Conservation (phyloP, 64 coral and sea anemone genomes). For the Platygyra sinensis region DNA sequence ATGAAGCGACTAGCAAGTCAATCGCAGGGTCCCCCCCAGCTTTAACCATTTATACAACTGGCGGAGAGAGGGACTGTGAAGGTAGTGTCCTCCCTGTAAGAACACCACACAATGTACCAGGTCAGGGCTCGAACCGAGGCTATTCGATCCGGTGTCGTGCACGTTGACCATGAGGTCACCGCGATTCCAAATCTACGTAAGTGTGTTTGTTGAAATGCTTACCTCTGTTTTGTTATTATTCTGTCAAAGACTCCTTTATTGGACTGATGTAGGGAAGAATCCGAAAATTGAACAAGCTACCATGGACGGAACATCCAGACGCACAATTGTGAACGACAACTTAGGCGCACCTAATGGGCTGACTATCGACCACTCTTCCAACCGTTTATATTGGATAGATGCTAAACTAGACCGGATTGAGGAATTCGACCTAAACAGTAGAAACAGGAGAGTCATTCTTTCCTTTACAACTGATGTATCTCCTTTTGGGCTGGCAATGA, state of each 20-base stretch:
- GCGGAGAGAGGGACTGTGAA: too few species aligned
- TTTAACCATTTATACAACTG: too few species aligned
- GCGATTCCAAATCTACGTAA: too few species aligned
- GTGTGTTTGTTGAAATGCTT: background rate
- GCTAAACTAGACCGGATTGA: slow-evolving; percentile 39
- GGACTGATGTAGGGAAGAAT: slow-evolving; percentile 26
- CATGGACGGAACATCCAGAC: slow-evolving; percentile 52
- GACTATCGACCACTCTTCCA: slow-evolving; percentile 27
- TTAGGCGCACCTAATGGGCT: slow-evolving; percentile 38
- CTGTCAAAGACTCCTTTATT: slow-evolving; percentile 9
- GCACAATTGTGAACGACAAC: slow-evolving; percentile 7
- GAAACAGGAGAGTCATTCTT: background rate
- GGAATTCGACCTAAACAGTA: background rate
- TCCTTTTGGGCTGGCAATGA: slow-evolving; percentile 39
- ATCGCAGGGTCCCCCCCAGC: too few species aligned
- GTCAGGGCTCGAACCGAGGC: too few species aligned
- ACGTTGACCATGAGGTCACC: too few species aligned
- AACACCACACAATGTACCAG: too few species aligned
- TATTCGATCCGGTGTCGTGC: too few species aligned
- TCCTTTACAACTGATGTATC: background rate
- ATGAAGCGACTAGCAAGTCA: too few species aligned
- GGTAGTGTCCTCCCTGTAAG: too few species aligned
- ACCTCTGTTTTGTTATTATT: background rate
- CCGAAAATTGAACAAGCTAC: slow-evolving; percentile 43
- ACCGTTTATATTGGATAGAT: slow-evolving; percentile 77